phyloP scores from a whole-genome alignment of 2,797 vertebrate genomes.

The Malacoctenus gilli region DNA sequence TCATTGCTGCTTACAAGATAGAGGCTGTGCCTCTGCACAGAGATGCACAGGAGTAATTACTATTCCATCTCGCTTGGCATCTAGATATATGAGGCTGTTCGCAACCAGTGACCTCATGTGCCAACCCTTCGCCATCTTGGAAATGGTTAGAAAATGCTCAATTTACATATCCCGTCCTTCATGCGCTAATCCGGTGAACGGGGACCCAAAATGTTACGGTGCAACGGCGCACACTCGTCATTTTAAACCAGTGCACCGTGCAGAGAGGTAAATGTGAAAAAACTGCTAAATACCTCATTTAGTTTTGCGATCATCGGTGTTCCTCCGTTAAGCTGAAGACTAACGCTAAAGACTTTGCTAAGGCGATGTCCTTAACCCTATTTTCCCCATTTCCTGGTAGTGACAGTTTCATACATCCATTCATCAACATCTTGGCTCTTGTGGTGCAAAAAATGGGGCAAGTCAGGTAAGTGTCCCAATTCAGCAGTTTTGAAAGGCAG shows the following conservation, averaged over 20 bases:
- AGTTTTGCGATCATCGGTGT: constrained; percentile 23
- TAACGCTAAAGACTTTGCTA: constrained; percentile 37
- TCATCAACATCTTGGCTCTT: constrained; percentile 80
- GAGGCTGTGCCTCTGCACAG: constrained; percentile 62
- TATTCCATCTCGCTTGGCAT: constrained; percentile 76
- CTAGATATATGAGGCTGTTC: constrained; percentile 73
- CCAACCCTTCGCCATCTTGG: constrained; percentile 62
- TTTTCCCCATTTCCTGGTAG: constrained; percentile 64
- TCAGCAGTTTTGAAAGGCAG: constrained; percentile 83
- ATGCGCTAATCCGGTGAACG: constrained; percentile 57
- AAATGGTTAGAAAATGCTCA: constrained; percentile 68
- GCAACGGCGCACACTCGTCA: constrained; percentile 7
- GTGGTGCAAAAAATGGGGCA: constrained; percentile 80
- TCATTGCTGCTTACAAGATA: constrained; percentile 71
- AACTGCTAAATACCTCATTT: background rate
- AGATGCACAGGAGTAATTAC: constrained; percentile 78
- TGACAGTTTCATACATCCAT: constrained; percentile 76
- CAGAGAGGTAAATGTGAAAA: constrained; percentile 16
- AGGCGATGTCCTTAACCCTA: constrained; percentile 75
- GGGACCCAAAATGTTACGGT: constrained; percentile 27
- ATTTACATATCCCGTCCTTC: constrained; percentile 78
- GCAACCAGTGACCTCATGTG: constrained; percentile 69
- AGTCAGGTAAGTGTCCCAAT: constrained; percentile 83
- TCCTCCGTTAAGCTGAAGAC: constrained; percentile 20
- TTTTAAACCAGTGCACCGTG: constrained; percentile 23